Evolutionary conservation across 1,140 invertebrate genomes (phyloP).

Genomic region (Drosophila virilis): DNA sequence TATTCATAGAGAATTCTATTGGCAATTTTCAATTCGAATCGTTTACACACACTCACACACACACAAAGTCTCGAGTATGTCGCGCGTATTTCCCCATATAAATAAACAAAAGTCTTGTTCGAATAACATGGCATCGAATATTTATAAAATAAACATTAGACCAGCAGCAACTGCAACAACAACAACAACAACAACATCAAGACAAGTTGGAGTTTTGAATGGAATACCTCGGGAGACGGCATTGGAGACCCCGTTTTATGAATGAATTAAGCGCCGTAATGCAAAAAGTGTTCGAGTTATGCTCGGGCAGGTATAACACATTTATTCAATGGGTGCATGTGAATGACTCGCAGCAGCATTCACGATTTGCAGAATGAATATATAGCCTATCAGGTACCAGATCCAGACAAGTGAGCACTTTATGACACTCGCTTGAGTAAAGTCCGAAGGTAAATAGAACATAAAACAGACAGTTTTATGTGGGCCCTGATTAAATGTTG

Average conservation of each 20-base stretch:
- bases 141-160: conserved; percentile 81
- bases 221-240: conserved; percentile 34
- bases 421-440: neutral
- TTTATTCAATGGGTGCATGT: conserved; percentile 14
- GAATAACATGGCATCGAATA: conserved; percentile 75
- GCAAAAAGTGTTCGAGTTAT: conserved; percentile 48
- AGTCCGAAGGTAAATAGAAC: neutral
- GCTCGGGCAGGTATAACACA: conserved; percentile 16
- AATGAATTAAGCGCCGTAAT: conserved; percentile 59
- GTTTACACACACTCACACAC: conserved; percentile 34
- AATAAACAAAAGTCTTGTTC: conserved; percentile 79
- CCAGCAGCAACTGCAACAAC: conserved; percentile 45
- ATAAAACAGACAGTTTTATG: too few species aligned
- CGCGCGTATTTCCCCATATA: conserved; percentile 73
- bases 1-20: conserved; percentile 46
- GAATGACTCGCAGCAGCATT: conserved; percentile 16
- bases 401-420: neutral
- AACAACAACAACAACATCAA: conserved; percentile 26
- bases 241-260: conserved; percentile 60
- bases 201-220: conserved; percentile 57
- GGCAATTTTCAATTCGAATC: conserved; percentile 43
- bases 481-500: too few species aligned
- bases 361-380: neutral
- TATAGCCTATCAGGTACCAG: neutral
- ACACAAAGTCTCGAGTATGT: conserved; percentile 67